Evolutionary conservation across 2,797 vertebrate genomes (phyloP), one percentile per base, ranked within the genome.

Genomic region (Ptychadena robeensis): DNA sequence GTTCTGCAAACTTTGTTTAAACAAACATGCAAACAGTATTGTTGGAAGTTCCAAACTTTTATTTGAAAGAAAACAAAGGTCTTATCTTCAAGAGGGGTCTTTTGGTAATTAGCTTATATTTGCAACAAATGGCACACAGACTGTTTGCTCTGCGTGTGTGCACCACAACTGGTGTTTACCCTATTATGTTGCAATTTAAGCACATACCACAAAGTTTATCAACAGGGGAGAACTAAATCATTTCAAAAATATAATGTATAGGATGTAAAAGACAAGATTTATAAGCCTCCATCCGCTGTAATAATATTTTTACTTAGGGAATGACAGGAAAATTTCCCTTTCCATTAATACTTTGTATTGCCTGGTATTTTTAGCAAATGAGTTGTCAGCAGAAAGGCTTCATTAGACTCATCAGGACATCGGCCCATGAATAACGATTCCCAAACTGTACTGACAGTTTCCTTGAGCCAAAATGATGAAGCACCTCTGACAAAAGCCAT

Each of bases 321-420:
- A 86, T 68, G 86, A 44, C 88, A 88, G 87, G 89, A n/a, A 83
- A 85, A 86, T 82, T 87, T 89, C 88, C 86, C 90, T 87, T 88
- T 81, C 86, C 90, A 89, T 91, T 88, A 93, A 91, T 85, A 88
- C 88, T 89, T 91, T 92, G 89, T 87, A 87, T 87, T 87, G 85
- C 86, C 90, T 89, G 87, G 88, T 94, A 94, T 94, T 94, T 95
- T 93, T 94, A 94, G 93, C 95, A 95, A 95, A 93, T 91, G 93
- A 94, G 90, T 94, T 96, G 92, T 95, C 94, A 94, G 94, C 94
- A 94, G 93, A 95, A 96, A 96, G 92, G 95, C 95, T 94, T 96
- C 95, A 96, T 96, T 96, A 95, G 94, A 96, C 94, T 89, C 96
- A 96, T 97, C 96, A 95, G 96, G 96, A 92, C 95, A 96, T 96